A percentile compares a stretch with the other conserved stretches of the same genome.
Conservation (phyloP, 1,140 invertebrate genomes). For the Macrosteles quadrilineatus region DNA sequence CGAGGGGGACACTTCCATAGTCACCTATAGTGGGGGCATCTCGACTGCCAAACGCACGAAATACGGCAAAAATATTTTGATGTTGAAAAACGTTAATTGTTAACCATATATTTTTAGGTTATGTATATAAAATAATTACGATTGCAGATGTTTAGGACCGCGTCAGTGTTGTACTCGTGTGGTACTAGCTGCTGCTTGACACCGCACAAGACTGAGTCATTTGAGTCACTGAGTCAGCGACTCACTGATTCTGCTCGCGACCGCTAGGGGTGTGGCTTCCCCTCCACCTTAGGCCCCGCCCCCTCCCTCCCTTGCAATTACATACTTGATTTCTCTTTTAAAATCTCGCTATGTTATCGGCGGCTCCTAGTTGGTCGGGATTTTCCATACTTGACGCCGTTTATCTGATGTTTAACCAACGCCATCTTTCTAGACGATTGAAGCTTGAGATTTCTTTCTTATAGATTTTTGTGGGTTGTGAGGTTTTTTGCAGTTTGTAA, state of each 20-base stretch:
- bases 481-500: too few relatives aligned
- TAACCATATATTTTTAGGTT: too few relatives aligned
- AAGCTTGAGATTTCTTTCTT: neutral
- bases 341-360: conserved; percentile 7
- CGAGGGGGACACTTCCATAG: conserved; percentile 34
- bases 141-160: too few relatives aligned
- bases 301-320: conserved; percentile 10
- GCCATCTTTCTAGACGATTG: conserved; percentile 2
- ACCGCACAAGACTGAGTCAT: neutral
- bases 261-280: neutral
- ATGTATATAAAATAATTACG: too few relatives aligned
- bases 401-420: neutral
- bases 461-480: too few relatives aligned
- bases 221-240: neutral
- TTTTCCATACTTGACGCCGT: conserved; percentile 5
- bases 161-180: too few relatives aligned
- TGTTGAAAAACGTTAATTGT: too few relatives aligned
- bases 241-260: neutral
- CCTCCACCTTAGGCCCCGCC: neutral
- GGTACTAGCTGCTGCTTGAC: too few relatives aligned
- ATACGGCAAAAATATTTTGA: too few relatives aligned
- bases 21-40: neutral
- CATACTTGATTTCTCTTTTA: conserved; percentile 27
- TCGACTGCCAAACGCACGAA: too few relatives aligned
- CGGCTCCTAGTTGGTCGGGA: conserved; percentile 2